Percentiles rank a stretch among this genome's conserved stretches.
These are phyloP conservation scores for Rhombomys opimus DNA, from an alignment of 2,113 vertebrate genomes.

Conservation along the genomic window DNA sequence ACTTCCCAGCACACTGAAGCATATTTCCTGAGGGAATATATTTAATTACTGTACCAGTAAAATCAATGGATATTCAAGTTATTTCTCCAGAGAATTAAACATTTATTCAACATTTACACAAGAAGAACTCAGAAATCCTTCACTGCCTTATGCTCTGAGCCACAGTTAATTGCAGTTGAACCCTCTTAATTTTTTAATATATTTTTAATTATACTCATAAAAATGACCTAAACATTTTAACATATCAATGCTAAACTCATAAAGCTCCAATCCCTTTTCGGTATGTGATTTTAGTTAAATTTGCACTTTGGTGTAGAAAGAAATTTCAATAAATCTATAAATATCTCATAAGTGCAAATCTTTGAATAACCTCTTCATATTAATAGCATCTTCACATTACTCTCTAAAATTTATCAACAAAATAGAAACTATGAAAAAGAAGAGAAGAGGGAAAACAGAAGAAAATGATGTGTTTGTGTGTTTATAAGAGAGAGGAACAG, in stretches of 20 bases:
- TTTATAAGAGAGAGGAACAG: rapidly evolving
- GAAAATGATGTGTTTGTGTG: neutral
- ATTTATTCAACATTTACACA: slow-evolving; percentile 78
- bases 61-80: slow-evolving; percentile 80
- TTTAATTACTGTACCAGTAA: slow-evolving; percentile 78
- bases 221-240: slow-evolving; percentile 72
- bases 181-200: slow-evolving; percentile 73
- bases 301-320: slow-evolving; percentile 28
- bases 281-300: slow-evolving; percentile 52
- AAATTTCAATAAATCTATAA: slow-evolving; percentile 51
- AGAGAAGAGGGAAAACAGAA: neutral
- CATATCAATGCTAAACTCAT: slow-evolving; percentile 62
- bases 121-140: slow-evolving; percentile 65
- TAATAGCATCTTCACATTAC: neutral
- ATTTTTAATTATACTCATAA: slow-evolving; percentile 74
- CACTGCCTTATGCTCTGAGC: slow-evolving; percentile 46
- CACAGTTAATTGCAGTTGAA: slow-evolving; percentile 71
- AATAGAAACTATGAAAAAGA: neutral
- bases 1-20: slow-evolving; percentile 38
- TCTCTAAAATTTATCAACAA: neutral
- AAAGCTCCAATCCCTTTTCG: neutral
- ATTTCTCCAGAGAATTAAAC: slow-evolving; percentile 76
- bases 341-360: slow-evolving; percentile 44
- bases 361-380: neutral
- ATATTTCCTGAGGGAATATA: slow-evolving; percentile 69